These are phyloP conservation scores for Scaptomyza cyrtandrae DNA, from an alignment of 2,888 invertebrate genomes.

Conservation along the genomic window DNA sequence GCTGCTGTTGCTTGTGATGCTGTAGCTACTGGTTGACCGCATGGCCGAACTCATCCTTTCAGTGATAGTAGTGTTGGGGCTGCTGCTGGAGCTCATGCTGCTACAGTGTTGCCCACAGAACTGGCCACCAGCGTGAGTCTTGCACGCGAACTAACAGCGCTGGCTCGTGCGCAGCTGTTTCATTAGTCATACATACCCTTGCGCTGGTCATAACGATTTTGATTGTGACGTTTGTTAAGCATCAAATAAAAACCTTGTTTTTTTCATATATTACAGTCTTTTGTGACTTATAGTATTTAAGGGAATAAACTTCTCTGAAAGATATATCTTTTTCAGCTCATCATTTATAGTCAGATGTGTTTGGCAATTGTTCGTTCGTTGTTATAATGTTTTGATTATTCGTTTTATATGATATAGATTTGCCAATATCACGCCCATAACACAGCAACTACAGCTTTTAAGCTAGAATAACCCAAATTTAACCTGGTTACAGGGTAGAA, in stretches of 20 bases:
- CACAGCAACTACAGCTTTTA: too few relatives aligned
- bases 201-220: background rate
- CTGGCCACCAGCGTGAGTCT: background rate
- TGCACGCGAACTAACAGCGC: background rate
- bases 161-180: constrained; percentile 36
- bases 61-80: background rate
- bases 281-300: too few relatives aligned
- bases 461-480: too few relatives aligned
- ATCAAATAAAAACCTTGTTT: background rate
- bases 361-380: too few relatives aligned
- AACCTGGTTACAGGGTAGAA: background rate
- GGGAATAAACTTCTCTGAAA: too few relatives aligned
- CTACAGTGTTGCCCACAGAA: constrained; percentile 15
- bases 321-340: too few relatives aligned
- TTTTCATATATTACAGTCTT: too few relatives aligned
- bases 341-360: too few relatives aligned
- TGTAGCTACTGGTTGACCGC: background rate
- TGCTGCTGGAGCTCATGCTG: constrained; percentile 23
- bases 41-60: background rate
- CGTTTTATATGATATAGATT: too few relatives aligned
- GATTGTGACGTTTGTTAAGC: background rate
- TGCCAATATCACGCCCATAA: too few relatives aligned
- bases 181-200: background rate
- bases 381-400: too few relatives aligned
- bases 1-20: background rate